Evolutionary conservation across 2,797 vertebrate species (phyloP), one percentile per base, ranked within the genome.

Genomic region (Sebastes oblongus): DNA sequence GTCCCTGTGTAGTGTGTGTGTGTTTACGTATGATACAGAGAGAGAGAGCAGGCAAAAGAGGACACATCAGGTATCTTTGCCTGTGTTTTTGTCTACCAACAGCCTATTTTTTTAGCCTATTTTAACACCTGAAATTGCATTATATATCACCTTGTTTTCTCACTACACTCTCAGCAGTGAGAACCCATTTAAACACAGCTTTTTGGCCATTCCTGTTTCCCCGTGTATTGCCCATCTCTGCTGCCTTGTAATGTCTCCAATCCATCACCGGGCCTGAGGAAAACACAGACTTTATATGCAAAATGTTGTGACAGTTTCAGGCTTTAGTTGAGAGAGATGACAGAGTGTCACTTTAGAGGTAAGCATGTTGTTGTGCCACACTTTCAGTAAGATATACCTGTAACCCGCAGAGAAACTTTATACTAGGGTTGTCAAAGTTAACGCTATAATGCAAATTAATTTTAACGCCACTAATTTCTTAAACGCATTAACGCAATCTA

Each of bases 71-170:
- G 72, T 79, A 36, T 76, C 79, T 69, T 61, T 82, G 24, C 12
- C 82, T 69, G 34, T 66, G 66, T 32, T 80, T 70, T 77, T 72
- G 70, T 80, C 69, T 9, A 61, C 69, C 75, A 36, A 34, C 78
- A 64, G 52, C 52, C 72, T 59, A 22, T 81, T 84, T 83, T 42
- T 85, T 77, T 67, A 60, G 46, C 61, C 34, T 55, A 58, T 83
- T 91, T 83, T 83, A 88, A 87, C 78, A 79, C 29, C 79, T 78
- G 50, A 81, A 83, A 90, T 88, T 88, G 74, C 64, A 56, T 77
- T 86, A 86, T 86, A 75, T 64, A 78, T 88, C 87, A 70, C 78
- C 34, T 50, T 52, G 59, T 50, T 81, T 75, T 72, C 42, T 24
- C 78, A 64, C 66, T 32, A 16, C 22, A 29, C 70, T 68, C 73